Evolutionary conservation across 1,140 invertebrate genomes (phyloP), one percentile per base, ranked within the genome.

Genomic region (Drosophila sechellia): DNA sequence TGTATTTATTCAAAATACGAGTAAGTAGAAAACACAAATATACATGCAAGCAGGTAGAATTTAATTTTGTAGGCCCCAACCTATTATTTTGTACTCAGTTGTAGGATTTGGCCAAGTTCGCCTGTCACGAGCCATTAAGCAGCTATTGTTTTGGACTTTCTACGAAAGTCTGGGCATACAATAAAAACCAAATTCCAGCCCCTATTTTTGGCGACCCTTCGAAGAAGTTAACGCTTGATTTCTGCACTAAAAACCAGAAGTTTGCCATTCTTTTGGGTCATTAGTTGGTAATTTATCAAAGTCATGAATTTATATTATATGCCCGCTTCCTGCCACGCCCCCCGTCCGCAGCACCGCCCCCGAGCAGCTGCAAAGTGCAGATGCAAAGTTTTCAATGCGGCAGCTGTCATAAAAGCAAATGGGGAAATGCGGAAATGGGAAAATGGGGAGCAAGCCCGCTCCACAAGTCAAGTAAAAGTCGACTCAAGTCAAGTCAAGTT

Each of bases 281-380:
- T 90, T 90, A 90, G 80, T 71, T 85, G 68, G 60, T 79, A 90
- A 81, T 90, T 89, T 90, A 90, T 90, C 85, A 90, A 90, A 85
- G 85, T 90, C 85, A 79, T 83, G 79, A 87, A 87, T 79, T 72
- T 73, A 81, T 66, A 81, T 77, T 65, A 70, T 63, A 60, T 42
- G 48, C 45, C 20, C 43, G 20, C 46, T 45, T 52, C 40, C 37
- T 6, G 31, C 49, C 53, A 27, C 22, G n/a, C 46, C 39, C 13
- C 13, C 8, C 5, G 1, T 5, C 55, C 27, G 0, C 37, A 11
- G 17, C 46, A 17, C 35, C 27, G n/a, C 61, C 34, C 11, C 48
- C 11, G n/a, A 39, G 40, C 46, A 76, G 70, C 59, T 81, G 79
- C 73, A 78, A 63, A 73, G 70, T 81, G 74, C 75, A 78, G 69